These are phyloP conservation scores for Triops cancriformis DNA, from an alignment of 1,140 invertebrate genomes.

Conservation along the genomic window DNA sequence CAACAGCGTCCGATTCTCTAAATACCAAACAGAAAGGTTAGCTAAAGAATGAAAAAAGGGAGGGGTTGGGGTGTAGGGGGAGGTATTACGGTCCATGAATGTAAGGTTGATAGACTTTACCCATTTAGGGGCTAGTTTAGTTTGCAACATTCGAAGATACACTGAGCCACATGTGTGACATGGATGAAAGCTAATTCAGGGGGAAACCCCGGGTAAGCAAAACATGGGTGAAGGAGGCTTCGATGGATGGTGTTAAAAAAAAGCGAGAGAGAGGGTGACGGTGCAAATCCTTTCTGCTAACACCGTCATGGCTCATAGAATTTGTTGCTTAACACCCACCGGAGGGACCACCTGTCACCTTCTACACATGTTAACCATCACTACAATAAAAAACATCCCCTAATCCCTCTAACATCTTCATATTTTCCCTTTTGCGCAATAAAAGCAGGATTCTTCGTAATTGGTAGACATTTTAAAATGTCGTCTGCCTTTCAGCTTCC, in stretches of 20 bases:
- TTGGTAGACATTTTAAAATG: too few relatives aligned
- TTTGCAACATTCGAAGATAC: neutral
- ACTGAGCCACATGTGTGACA: neutral
- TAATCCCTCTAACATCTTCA: neutral
- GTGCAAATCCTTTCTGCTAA: conserved; percentile 9
- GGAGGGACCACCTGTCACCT: neutral
- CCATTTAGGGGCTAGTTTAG: neutral
- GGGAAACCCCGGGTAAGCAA: neutral
- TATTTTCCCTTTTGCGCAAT: neutral
- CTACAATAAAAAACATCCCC: neutral
- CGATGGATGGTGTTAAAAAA: neutral
- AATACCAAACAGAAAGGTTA: neutral
- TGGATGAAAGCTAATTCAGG: conserved; percentile 7
- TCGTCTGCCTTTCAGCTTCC: too few relatives aligned
- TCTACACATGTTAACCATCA: conserved; percentile 10
- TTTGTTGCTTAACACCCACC: neutral
- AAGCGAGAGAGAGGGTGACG: neutral
- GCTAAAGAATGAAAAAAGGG: neutral
- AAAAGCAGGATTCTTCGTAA: too few relatives aligned
- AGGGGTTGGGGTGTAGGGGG: neutral
- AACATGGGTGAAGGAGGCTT: neutral
- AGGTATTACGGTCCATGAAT: neutral
- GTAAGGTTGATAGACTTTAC: neutral
- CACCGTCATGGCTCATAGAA: conserved; percentile 4
- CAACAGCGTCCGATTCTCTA: too few relatives aligned